These are phyloP conservation scores for Furcifer pardalis DNA, from an alignment of 2,797 vertebrate species.

Conservation along the genomic window DNA sequence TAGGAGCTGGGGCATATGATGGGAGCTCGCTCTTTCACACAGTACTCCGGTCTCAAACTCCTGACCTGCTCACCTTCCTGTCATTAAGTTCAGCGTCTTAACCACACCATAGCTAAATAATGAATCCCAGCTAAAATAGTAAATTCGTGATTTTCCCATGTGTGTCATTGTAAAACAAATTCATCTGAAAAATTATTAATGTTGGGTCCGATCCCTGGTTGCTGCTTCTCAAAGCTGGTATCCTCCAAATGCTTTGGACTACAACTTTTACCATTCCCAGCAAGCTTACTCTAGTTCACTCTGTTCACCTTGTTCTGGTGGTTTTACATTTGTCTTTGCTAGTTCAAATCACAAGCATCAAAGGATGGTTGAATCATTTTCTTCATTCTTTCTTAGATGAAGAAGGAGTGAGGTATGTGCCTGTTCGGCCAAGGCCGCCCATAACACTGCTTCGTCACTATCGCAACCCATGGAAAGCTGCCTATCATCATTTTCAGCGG, in stretches of 20 bases:
- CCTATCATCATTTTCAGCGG: constrained; percentile 98
- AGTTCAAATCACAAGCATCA: rapidly evolving
- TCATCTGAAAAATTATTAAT: not conserved
- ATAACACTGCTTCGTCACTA: constrained; percentile 95
- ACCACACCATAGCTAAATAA: no score
- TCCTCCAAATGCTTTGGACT: not conserved
- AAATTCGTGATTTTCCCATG: not conserved
- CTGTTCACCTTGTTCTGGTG: rapidly evolving
- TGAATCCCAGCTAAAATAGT: not conserved
- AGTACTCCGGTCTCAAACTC: no score
- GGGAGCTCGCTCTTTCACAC: no score
- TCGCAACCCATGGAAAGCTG: constrained; percentile 98
- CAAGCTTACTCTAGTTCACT: not conserved
- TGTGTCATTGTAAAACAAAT: not conserved
- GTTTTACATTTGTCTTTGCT: not conserved
- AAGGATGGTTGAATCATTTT: not conserved
- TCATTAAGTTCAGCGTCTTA: no score
- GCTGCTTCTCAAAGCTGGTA: not conserved
- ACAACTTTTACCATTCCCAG: not conserved
- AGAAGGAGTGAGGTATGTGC: constrained; percentile 96
- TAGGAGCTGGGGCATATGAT: no score
- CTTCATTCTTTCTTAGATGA: constrained; percentile 82
- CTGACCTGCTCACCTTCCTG: no score
- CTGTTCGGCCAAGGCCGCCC: constrained; percentile 89
- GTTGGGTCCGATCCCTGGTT: not conserved